Conservation (phyloP, 64 coral and sea anemone genomes). For the Anthopleura sola region DNA sequence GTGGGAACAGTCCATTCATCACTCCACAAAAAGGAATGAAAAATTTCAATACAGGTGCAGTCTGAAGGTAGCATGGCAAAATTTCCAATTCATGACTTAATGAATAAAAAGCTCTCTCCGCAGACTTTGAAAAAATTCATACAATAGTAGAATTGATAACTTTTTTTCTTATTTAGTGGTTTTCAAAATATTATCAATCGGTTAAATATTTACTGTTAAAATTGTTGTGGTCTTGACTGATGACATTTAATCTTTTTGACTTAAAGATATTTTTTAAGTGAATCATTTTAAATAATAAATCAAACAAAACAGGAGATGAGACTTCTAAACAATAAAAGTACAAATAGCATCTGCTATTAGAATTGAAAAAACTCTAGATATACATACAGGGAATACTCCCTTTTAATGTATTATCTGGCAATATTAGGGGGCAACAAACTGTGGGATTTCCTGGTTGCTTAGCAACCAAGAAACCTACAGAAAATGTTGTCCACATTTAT, state of each 20-base stretch:
- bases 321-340: neutral
- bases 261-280: neutral
- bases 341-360: neutral
- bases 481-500: neutral
- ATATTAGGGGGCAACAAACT: neutral
- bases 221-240: neutral
- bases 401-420: neutral
- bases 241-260: neutral
- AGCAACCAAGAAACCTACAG: neutral
- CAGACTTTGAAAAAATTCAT: neutral
- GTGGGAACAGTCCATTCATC: neutral
- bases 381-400: neutral
- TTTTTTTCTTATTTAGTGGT: conserved; percentile 6
- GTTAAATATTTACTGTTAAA: conserved; percentile 2
- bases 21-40: neutral
- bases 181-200: neutral
- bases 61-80: neutral
- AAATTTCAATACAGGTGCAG: conserved; percentile 1
- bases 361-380: neutral
- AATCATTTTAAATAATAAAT: conserved; percentile 14
- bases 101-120: neutral
- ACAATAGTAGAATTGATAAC: neutral
- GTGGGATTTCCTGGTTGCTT: conserved; percentile 3
- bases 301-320: conserved; percentile 11
- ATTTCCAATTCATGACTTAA: neutral